phyloP scores from a whole-genome alignment of 2,888 invertebrate species.

The Machimus atricapillus region DNA sequence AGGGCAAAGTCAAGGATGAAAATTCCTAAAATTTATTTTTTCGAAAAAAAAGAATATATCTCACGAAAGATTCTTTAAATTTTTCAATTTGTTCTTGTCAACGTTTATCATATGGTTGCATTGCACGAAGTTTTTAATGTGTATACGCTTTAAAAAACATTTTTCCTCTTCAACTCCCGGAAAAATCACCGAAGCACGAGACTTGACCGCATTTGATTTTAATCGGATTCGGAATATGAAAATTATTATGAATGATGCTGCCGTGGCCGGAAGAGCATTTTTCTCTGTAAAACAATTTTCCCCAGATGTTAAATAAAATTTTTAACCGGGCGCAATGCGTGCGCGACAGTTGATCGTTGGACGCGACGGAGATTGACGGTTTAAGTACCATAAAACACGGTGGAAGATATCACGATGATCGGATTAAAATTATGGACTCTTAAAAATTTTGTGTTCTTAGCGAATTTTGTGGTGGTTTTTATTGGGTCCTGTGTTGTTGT shows the following conservation, averaged over 20 bases:
- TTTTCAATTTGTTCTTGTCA: not conserved
- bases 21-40: not conserved
- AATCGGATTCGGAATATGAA: not conserved
- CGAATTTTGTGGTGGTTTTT: not conserved
- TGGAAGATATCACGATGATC: not conserved
- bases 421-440: not conserved
- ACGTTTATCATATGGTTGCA: not conserved
- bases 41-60: not conserved
- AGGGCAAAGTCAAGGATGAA: not conserved
- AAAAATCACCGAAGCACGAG: not conserved
- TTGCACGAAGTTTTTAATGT: not conserved
- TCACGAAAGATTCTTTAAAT: not conserved
- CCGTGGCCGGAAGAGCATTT: slow-evolving; percentile 5
- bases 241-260: not conserved
- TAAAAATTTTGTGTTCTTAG: not conserved
- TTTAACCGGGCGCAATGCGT: not conserved
- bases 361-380: not conserved
- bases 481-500: not conserved
- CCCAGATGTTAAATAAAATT: not conserved
- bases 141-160: not conserved
- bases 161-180: not conserved
- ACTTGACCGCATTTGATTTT: not conserved
- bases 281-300: not conserved
- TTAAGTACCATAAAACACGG: not conserved
- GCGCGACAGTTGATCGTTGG: slow-evolving; percentile 1